A percentile compares a stretch with the other conserved stretches of the same genome.
Evolutionary conservation across 2,888 invertebrate genomes (phyloP).

Genomic region (Phoenoteleia sp.): DNA sequence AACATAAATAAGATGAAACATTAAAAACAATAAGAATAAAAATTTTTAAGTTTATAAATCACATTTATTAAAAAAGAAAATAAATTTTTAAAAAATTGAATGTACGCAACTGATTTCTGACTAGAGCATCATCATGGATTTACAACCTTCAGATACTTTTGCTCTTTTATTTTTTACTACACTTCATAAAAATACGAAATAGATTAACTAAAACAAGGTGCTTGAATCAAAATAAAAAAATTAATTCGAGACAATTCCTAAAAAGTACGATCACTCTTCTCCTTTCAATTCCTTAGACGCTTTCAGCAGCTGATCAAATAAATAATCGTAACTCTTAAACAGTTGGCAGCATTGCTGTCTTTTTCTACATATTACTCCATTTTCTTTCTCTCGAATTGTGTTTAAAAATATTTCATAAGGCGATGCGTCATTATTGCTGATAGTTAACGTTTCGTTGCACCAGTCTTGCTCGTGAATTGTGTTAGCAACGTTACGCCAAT

Average conservation of each 20-base stretch:
- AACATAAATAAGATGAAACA: too few relatives aligned
- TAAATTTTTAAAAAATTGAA: too few relatives aligned
- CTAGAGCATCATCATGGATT: not conserved
- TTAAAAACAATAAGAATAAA: too few relatives aligned
- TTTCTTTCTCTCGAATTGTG: constrained; percentile 8
- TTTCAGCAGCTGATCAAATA: not conserved
- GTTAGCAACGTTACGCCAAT: constrained; percentile 23
- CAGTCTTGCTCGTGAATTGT: constrained; percentile 43
- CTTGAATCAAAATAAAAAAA: not conserved
- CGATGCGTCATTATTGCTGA: constrained; percentile 65
- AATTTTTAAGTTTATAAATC: too few relatives aligned
- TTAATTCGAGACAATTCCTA: not conserved
- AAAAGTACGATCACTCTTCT: not conserved
- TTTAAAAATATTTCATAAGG: constrained; percentile 60
- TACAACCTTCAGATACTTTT: not conserved
- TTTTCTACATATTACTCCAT: not conserved
- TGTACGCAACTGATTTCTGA: too few relatives aligned
- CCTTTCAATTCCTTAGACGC: constrained; percentile 9
- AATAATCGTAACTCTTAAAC: not conserved
- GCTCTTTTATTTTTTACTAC: not conserved
- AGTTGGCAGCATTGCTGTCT: not conserved
- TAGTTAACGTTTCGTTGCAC: constrained; percentile 42
- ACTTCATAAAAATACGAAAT: too few relatives aligned
- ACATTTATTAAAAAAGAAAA: too few relatives aligned
- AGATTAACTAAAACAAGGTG: too few relatives aligned